Base-by-base conservation (phyloP, 2,888 invertebrate genomes). In the Pomacea canaliculata region DNA sequence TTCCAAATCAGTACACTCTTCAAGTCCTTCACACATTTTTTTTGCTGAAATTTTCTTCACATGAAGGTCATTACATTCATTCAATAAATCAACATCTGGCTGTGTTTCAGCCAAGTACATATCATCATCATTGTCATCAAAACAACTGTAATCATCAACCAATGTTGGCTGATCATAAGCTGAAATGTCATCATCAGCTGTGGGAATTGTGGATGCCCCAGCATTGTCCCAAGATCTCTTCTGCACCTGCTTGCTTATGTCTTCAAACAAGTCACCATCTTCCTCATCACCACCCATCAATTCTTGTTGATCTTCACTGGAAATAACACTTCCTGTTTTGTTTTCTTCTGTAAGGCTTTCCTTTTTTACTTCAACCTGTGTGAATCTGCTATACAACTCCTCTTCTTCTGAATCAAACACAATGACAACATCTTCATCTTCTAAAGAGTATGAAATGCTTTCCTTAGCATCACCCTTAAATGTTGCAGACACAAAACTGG, bases 331-430 rank as follows among this genome's bases (percentile, higher is more conserved):
- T 56, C 10, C 16, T 19, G 12, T n/a, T 23, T 60, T 69, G 2
- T 69, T 49, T 1, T 73, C 73, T 48, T 68, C 68, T 19, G 18
- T n/a, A 8, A 51, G 27, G 60, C 9, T 66, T n/a, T 73, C 73
- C 16, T 65, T 48, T n/a, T 49, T 74, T 4, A 74, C 69, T 48
- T 62, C 49, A 19, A 74, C 74, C 63, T 74, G 74, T 0, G 74
- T 74, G 63, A 69, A 63, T 27, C 51, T 69, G 69, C 60, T 51
- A 49, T 76, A 79, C 67, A 78, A 56, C 62, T 79, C 79, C 59
- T 79, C 79, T 74, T 79, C 79, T 59, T 79, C 79, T 10, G 79
- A 79, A 60, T 79, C 79, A 66, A 79, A 76, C 5, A 78, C 66
- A 63, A 67, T 65, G 46, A 79, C 70, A 23, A 70, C 66, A 70